Base-by-base conservation (phyloP, 1,140 invertebrate genomes). In the Harpegnathos saltator region DNA sequence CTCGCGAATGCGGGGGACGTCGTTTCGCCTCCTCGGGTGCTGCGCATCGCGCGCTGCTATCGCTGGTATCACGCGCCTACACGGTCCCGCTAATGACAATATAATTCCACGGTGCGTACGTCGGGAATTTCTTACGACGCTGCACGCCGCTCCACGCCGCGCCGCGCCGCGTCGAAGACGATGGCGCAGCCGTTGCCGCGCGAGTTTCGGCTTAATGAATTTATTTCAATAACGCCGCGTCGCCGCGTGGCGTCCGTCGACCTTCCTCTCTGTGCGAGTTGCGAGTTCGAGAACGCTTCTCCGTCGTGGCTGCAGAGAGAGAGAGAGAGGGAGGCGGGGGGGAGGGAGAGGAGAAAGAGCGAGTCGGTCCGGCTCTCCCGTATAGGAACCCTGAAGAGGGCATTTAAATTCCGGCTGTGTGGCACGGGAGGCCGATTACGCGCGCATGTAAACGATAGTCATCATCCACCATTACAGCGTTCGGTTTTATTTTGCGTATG, bases 51-150 rank as follows among this genome's bases (percentile, higher is more conserved):
- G 38, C 54, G n/a, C 66, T 56, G 29, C 29, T 33, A 33, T 33
- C 38, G 38, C 38, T 33, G 38, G 4, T 44, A 44, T 44, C 38
- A 9, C 58, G 59, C 52, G 50, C 73, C 19, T 74, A 85, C 69
- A 59, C 62, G 82, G 69, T 77, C 80, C 88, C 86, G 85, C 89
- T 91, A 91, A 91, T 91, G 91, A 91, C 82, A 90, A 89, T 91
- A 90, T 91, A 91, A 91, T 91, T 91, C 89, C 85, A 91, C 83
- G 82, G 77, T 85, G 33, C 73, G 63, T 82, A 82, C 74, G 69
- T 72, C 72, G 74, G 33, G 72, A 85, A 82, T 87, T 87, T 89
- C 85, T 87, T 85, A 75, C 77, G 73, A 73, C 22, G 73, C 44
- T n/a, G n/a, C n/a, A n/a, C n/a, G n/a, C n/a, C n/a, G n/a, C n/a